Conservation (phyloP, 2,797 vertebrate species). For the Paratrypauchen microcephalus region DNA sequence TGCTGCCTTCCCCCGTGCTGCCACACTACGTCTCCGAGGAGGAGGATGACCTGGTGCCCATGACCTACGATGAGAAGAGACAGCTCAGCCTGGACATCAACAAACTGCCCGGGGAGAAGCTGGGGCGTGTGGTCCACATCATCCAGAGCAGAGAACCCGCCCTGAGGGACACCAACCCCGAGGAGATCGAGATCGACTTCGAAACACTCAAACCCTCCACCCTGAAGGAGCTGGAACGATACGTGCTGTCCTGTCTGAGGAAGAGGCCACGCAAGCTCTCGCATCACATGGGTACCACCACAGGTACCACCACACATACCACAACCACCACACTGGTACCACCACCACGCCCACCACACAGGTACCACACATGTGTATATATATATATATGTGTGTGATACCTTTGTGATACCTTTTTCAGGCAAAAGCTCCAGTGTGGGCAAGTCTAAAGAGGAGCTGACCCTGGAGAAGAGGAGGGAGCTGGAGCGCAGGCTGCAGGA, state of each 20-base stretch:
- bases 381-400: no score
- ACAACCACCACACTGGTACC: no score
- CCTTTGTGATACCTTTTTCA: no score
- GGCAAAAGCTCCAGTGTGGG: constrained; percentile 80
- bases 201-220: constrained; percentile 94
- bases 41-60: constrained; percentile 90
- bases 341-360: constrained; percentile 71
- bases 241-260: constrained; percentile 89
- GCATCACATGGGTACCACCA: constrained; percentile 67
- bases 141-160: constrained; percentile 93
- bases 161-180: constrained; percentile 90
- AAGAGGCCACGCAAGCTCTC: constrained; percentile 92
- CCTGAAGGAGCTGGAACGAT: constrained; percentile 89
- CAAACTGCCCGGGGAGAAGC: constrained; percentile 91
- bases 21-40: constrained; percentile 87
- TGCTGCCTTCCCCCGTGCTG: constrained; percentile 48
- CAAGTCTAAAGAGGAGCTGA: constrained; percentile 89
- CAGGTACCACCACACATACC: constrained; percentile 37
- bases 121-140: constrained; percentile 93
- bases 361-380: no score
- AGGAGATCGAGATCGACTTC: constrained; percentile 95
- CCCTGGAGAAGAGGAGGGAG: constrained; percentile 89
- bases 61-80: constrained; percentile 92
- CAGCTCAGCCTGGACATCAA: constrained; percentile 95
- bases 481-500: constrained; percentile 90